Evolutionary conservation across 2,113 vertebrate species (phyloP).

Genomic region (Lota lota): DNA sequence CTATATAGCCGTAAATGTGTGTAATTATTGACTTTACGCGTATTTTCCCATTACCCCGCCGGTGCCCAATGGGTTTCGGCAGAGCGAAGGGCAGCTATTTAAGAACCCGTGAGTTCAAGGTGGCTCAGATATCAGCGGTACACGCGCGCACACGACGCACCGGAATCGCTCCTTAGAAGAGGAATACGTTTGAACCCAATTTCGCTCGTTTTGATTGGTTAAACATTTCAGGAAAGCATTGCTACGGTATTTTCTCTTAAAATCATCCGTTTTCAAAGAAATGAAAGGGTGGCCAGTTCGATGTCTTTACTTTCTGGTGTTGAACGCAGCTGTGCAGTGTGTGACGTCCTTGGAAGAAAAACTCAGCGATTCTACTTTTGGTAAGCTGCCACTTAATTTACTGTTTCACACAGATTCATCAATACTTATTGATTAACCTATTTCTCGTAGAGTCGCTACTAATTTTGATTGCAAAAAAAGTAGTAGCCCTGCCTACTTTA

Average conservation of each 20-base stretch:
- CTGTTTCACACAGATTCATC: background rate
- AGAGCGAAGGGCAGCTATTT: conserved; percentile 63
- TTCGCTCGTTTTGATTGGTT: too few species aligned
- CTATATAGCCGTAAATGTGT: conserved; percentile 26
- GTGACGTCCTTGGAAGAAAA: conserved; percentile 65
- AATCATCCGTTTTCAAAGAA: conserved; percentile 42
- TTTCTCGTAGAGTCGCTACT: too few species aligned
- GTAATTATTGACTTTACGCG: conserved; percentile 53
- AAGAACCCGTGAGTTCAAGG: conserved; percentile 58
- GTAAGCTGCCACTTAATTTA: conserved; percentile 54
- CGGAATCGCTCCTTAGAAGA: background rate
- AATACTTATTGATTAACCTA: background rate
- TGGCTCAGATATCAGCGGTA: conserved; percentile 59
- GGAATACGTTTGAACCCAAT: background rate
- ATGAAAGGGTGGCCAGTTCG: conserved; percentile 57
- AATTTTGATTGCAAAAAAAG: too few species aligned
- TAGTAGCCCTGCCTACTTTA: too few species aligned
- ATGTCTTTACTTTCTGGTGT: conserved; percentile 53
- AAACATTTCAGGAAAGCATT: background rate
- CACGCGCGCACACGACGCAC: conserved; percentile 28
- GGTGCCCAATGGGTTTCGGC: conserved; percentile 49
- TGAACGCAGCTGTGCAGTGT: conserved; percentile 50
- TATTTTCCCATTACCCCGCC: conserved; percentile 42
- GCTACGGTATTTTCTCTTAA: background rate
- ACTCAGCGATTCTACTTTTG: conserved; percentile 53